Evolutionary conservation across 2,888 invertebrate species (phyloP), one percentile per base, ranked within the genome.

Genomic region (Notodonta ziczac): DNA sequence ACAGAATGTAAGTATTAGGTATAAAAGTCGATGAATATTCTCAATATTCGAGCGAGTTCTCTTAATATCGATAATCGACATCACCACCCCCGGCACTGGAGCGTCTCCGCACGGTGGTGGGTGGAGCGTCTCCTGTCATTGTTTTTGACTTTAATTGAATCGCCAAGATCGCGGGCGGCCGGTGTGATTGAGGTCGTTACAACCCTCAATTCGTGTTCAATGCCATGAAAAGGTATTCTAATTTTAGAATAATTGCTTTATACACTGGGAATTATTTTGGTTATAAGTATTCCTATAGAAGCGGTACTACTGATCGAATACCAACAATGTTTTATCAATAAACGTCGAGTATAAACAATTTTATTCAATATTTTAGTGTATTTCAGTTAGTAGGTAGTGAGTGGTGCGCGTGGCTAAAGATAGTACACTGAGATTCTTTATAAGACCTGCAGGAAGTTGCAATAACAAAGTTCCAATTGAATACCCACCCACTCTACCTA

Each of bases 91-190:
- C 32, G 6, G 5, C 32, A 2, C 52, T 52, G 24, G 6, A 32
- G 13, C 12, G 12, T 13, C 32, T 12, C 32, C 56, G 57, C 24
- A 48, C 53, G 58, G 57, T 52, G 53, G 7, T 52, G 53, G 7
- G 46, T 10, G 7, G 16, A 24, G 57, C 55, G 62, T 59, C 12
- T 51, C 7, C 7, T 50, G 52, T 39, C 39, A 8, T 48, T 24
- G 13, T 35, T 58, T 60, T 54, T 16, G 62, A 58, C 32, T 66
- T 60, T 55, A 64, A 67, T 63, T 65, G 6, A 54, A 60, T 52
- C 48, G 10, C 9, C 52, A 57, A 55, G 50, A 57, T 58, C 56
- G 59, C 63, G 60, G 61, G 10, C 50, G 16, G 16, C 4, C 16
- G 14, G 14, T n/a, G 12, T 12, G 42, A 48, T n/a, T 48, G 14